phyloP scores from a whole-genome alignment of 2,888 invertebrate genomes.

The Sesia bembeciformis region DNA sequence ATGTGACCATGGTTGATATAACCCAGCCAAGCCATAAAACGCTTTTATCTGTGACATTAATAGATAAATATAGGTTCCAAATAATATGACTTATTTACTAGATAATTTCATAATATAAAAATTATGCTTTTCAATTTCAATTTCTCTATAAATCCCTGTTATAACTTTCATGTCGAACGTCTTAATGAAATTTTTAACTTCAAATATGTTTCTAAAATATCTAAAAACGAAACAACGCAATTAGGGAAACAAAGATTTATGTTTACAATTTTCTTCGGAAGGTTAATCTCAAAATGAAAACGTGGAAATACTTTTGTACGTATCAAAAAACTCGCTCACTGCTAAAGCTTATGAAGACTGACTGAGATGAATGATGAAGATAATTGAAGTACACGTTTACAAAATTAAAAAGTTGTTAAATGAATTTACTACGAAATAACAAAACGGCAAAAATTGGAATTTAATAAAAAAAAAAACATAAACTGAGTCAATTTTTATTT shows the following conservation, averaged over 20 bases:
- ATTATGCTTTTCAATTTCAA: too few species aligned
- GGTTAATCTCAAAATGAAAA: constrained; percentile 27
- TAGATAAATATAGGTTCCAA: too few species aligned
- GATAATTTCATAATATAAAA: too few species aligned
- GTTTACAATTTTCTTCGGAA: constrained; percentile 10
- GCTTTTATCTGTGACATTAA: too few species aligned
- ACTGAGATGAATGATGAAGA: constrained; percentile 56
- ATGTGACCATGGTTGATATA: too few species aligned
- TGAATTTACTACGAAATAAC: constrained; percentile 8
- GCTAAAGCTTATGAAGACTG: constrained; percentile 40
- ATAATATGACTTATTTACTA: too few species aligned
- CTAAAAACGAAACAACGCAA: background rate
- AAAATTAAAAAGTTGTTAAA: constrained; percentile 35
- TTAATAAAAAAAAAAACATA: too few species aligned
- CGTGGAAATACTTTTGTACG: constrained; percentile 18
- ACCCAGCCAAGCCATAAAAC: too few species aligned
- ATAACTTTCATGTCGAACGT: too few species aligned
- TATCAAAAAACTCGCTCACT: constrained; percentile 39
- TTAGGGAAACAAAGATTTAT: constrained; percentile 22
- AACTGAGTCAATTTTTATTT: too few species aligned
- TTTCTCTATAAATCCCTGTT: too few species aligned
- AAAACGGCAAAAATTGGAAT: too few species aligned
- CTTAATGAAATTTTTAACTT: background rate
- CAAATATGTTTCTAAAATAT: background rate
- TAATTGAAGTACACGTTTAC: constrained; percentile 46